Evolutionary conservation across 2,113 vertebrate genomes (phyloP), one percentile per base, ranked within the genome.

Genomic region (Uria lomvia): DNA sequence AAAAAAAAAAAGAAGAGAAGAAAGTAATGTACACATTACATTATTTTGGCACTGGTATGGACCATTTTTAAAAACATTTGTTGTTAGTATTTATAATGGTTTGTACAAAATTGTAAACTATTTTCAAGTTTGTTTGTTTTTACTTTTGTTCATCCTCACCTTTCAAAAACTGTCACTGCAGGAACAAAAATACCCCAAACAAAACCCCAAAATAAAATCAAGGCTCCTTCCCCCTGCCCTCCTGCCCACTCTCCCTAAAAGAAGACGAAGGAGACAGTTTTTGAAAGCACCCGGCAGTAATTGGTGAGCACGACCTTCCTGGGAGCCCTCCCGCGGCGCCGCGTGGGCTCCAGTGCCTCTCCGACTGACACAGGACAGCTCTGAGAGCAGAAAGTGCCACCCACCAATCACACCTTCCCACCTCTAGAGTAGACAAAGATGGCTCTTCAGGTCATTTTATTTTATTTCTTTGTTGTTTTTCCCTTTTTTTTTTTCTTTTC

Each of bases 31-130:
- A 93, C 52, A 92, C 60, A 40, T 97, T 93, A 97, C 94, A 96
- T 94, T 87, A 68, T 96, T 97, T 97, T 96, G 87, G 95, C 81
- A 96, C 88, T 88, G 86, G 32, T 59, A 97, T 93, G 88, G 90
- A 82, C 95, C 92, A 53, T 95, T 96, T 95, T 92, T 80, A 96
- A 96, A 96, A 97, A 95, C 97, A 95, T 72, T 92, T 97, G 92
- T 73, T 95, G 86, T 90, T 75, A 83, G 75, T 92, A 96, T 94
- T 94, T 87, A 93, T 88, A 94, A 95, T 81, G 80, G 78, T 95
- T 97, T 96, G 78, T 98, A 97, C 96, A 97, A 97, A 98, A 96
- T 24, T 96, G 97, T 97, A 96, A 98, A 96, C 95, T 95, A 59
- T 96, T 96, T 98, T 98, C 95, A 97, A 95, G 92, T 96, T 84